These are phyloP conservation scores for Pollenia griseotomentosa DNA, from an alignment of 2,888 invertebrate genomes.

Conservation along the genomic window DNA sequence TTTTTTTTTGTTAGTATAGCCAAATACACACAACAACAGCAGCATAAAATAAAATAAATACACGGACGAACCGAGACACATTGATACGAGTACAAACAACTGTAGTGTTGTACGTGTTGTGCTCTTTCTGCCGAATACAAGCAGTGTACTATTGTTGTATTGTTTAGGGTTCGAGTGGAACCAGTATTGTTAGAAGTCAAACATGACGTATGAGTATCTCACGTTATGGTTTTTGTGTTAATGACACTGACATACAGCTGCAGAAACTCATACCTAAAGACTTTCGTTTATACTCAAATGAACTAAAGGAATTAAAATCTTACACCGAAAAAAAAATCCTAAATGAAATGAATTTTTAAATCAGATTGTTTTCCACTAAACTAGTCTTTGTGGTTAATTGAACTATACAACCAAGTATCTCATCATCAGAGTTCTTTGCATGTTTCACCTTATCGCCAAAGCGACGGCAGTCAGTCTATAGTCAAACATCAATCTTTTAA, in stretches of 20 bases:
- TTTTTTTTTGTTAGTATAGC: background rate
- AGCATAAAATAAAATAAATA: slow-evolving; percentile 13
- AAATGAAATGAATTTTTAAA: too few relatives aligned
- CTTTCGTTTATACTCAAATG: too few relatives aligned
- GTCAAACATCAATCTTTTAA: too few relatives aligned
- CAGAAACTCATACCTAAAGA: background rate
- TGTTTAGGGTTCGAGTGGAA: slow-evolving; percentile 18
- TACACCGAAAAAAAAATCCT: too few relatives aligned
- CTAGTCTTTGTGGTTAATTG: too few relatives aligned
- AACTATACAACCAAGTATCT: too few relatives aligned
- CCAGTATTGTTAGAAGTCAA: slow-evolving; percentile 38
- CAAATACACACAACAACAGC: slow-evolving; percentile 31
- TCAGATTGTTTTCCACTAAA: too few relatives aligned
- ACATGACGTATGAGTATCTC: slow-evolving; percentile 81
- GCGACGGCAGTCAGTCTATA: too few relatives aligned
- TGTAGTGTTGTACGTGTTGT: slow-evolving; percentile 49
- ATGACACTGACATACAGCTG: slow-evolving; percentile 61
- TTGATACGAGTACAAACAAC: slow-evolving; percentile 21
- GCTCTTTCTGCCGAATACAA: background rate
- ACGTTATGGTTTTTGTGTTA: slow-evolving; percentile 75
- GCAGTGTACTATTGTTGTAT: slow-evolving; percentile 50
- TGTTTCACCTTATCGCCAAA: too few relatives aligned
- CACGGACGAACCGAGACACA: background rate
- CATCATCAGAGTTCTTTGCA: too few relatives aligned
- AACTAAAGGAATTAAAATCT: too few relatives aligned